Conservation (phyloP, 2,888 invertebrate species). For the Rhingia rostrata region DNA sequence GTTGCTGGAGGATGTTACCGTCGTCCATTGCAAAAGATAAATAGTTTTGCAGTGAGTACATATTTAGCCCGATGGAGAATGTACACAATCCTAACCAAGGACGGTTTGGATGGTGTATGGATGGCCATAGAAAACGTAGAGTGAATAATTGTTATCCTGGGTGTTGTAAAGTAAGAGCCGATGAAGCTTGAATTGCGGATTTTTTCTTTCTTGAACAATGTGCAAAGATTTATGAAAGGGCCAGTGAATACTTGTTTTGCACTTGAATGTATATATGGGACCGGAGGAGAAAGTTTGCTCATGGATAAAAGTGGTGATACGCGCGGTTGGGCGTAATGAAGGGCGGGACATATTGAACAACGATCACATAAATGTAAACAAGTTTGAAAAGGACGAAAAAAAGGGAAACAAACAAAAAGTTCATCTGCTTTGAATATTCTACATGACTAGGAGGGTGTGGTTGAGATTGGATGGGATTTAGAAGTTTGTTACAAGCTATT, state of each 20-base stretch:
- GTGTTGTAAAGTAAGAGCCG: slow-evolving; percentile 56
- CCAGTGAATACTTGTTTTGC: slow-evolving; percentile 64
- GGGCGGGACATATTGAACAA: slow-evolving; percentile 24
- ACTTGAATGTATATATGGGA: slow-evolving; percentile 44
- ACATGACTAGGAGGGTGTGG: background rate
- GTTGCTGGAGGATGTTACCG: slow-evolving; percentile 56
- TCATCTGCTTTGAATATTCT: slow-evolving; percentile 18
- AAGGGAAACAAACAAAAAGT: slow-evolving; percentile 10
- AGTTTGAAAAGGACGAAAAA: slow-evolving; percentile 18
- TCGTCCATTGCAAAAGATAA: slow-evolving; percentile 66
- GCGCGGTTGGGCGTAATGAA: slow-evolving; percentile 23
- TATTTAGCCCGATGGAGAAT: slow-evolving; percentile 60
- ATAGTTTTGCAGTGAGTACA: slow-evolving; percentile 62
- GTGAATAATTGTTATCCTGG: slow-evolving; percentile 62
- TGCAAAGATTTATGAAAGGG: slow-evolving; percentile 73
- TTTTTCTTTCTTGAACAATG: slow-evolving; percentile 52
- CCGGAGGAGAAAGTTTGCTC: slow-evolving; percentile 25
- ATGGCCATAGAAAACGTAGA: slow-evolving; percentile 12
- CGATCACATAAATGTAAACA: slow-evolving; percentile 19
- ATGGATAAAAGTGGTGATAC: slow-evolving; percentile 28
- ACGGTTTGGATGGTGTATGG: slow-evolving; percentile 32
- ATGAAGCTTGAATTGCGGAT: slow-evolving; percentile 67
- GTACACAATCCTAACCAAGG: slow-evolving; percentile 64
- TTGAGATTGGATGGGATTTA: background rate
- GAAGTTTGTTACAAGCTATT: background rate